Percentiles rank a stretch among this genome's conserved stretches.
phyloP scores from a whole-genome alignment of 1,140 invertebrate genomes.

The Pogonus chalceus region DNA sequence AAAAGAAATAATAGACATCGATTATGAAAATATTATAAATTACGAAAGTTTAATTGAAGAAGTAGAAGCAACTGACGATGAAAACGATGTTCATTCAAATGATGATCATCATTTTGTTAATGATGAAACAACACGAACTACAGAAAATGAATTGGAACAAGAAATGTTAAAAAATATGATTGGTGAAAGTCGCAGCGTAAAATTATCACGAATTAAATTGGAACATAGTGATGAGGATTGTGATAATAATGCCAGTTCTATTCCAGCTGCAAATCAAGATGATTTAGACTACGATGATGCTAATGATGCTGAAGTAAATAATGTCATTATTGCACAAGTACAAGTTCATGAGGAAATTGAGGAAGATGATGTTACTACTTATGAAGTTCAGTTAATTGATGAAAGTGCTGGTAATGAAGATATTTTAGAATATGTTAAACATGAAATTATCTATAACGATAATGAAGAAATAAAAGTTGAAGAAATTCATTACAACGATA shows the following conservation, averaged over 20 bases:
- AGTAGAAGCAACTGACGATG: constrained; percentile 27
- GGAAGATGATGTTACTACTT: too few relatives aligned
- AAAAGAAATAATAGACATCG: neutral
- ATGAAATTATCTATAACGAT: too few relatives aligned
- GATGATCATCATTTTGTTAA: constrained; percentile 1
- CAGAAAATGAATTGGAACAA: constrained; percentile 17
- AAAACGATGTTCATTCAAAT: constrained; percentile 14
- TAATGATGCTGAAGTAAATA: neutral
- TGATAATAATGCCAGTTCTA: neutral
- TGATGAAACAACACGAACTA: constrained; percentile 1
- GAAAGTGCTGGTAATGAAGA: too few relatives aligned
- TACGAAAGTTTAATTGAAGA: constrained; percentile 31
- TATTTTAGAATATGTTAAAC: too few relatives aligned
- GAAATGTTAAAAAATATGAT: constrained; percentile 20
- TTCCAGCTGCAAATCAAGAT: neutral
- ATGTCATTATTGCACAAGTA: constrained; percentile 5
- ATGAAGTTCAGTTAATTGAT: too few relatives aligned
- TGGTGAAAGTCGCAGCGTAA: constrained; percentile 14
- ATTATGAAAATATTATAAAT: constrained; percentile 20
- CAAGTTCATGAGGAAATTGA: constrained; percentile 9
- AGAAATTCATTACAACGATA: too few relatives aligned
- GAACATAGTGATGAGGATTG: too few relatives aligned
- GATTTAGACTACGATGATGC: neutral
- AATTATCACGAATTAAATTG: too few relatives aligned
- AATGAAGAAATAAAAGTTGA: too few relatives aligned